These are phyloP conservation scores for Lepidurus arcticus DNA, from an alignment of 1,140 invertebrate species.

Conservation along the genomic window DNA sequence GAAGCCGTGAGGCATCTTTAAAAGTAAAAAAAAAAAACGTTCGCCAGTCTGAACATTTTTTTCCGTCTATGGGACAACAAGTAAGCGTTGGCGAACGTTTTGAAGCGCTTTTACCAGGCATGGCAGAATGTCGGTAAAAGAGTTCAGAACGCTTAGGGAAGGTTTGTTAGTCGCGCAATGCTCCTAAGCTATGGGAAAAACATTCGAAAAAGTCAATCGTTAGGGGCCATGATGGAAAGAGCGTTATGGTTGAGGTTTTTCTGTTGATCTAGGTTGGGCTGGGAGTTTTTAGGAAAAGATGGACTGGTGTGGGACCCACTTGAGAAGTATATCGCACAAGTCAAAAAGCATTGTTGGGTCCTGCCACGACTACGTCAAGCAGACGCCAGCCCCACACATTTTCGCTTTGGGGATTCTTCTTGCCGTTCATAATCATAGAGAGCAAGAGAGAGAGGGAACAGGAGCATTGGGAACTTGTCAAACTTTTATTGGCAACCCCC, in stretches of 20 bases:
- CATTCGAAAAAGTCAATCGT: background rate
- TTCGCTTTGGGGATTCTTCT: background rate
- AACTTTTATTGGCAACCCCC: background rate
- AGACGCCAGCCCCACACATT: background rate
- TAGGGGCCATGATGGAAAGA: background rate
- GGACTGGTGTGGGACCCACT: background rate
- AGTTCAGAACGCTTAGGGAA: background rate
- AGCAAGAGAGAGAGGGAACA: background rate
- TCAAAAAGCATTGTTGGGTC: constrained; percentile 5
- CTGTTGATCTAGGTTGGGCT: too few species aligned
- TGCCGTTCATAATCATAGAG: constrained; percentile 5
- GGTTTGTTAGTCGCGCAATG: background rate
- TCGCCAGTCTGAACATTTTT: background rate
- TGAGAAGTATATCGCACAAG: constrained; percentile 8
- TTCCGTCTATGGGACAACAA: too few species aligned
- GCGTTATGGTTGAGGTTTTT: too few species aligned
- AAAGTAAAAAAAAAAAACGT: background rate
- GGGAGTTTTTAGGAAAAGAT: background rate
- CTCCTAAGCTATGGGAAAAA: background rate
- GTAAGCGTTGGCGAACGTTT: too few species aligned
- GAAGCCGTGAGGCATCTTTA: background rate
- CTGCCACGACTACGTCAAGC: constrained; percentile 8
- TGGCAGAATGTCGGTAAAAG: too few species aligned
- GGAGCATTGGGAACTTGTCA: background rate
- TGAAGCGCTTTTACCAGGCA: too few species aligned